These are phyloP conservation scores for Tiliacea aurago DNA, from an alignment of 2,888 invertebrate species.

Conservation along the genomic window DNA sequence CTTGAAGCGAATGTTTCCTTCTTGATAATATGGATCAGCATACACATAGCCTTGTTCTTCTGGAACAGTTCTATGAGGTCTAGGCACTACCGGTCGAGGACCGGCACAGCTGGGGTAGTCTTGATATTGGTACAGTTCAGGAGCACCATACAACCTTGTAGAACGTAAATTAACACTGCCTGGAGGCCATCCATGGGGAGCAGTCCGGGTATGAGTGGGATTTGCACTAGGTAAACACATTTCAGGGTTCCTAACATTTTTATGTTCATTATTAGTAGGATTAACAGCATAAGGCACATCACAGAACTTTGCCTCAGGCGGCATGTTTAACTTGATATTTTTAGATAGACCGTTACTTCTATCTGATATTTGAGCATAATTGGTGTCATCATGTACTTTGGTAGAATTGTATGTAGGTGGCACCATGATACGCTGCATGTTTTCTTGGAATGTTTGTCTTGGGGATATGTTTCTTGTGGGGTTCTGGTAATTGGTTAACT, in stretches of 20 bases:
- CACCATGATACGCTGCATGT: conserved; percentile 88
- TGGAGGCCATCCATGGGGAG: conserved; percentile 79
- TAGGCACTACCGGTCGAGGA: conserved; percentile 77
- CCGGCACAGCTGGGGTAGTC: conserved; percentile 82
- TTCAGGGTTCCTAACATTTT: conserved; percentile 81
- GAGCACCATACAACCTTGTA: conserved; percentile 78
- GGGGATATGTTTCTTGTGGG: conserved; percentile 88
- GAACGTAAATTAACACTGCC: conserved; percentile 78
- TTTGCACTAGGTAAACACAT: conserved; percentile 81
- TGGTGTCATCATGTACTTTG: conserved; percentile 81
- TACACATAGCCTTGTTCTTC: conserved; percentile 82
- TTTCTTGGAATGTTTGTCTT: conserved; percentile 89
- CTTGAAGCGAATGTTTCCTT: conserved; percentile 83
- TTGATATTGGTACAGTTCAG: conserved; percentile 83
- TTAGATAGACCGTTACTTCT: conserved; percentile 73
- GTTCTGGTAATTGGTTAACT: conserved; percentile 78
- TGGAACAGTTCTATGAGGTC: conserved; percentile 77
- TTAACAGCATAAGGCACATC: conserved; percentile 88
- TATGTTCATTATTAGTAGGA: conserved; percentile 81
- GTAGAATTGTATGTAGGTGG: conserved; percentile 82
- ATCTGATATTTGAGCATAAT: conserved; percentile 71
- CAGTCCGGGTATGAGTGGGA: conserved; percentile 72
- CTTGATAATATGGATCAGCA: conserved; percentile 82
- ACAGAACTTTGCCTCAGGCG: conserved; percentile 85
- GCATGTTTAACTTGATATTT: conserved; percentile 80